Evolutionary conservation across 2,797 vertebrate genomes (phyloP), one percentile per base, ranked within the genome.

Genomic region (Numenius phaeopus): DNA sequence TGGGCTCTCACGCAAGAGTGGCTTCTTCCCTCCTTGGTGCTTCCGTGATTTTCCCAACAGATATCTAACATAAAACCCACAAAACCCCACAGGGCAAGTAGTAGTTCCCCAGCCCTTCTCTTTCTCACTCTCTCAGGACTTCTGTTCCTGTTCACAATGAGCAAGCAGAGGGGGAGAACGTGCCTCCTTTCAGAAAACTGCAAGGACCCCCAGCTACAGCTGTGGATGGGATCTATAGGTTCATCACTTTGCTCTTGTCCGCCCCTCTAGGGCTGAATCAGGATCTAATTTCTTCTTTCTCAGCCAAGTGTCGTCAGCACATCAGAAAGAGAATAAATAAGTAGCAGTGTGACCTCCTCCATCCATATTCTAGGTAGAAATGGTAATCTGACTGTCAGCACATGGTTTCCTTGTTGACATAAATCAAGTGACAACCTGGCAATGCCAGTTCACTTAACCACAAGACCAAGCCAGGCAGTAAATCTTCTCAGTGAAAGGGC

Each of bases 161-260:
- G 18, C 7, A 29, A 52, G 14, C 39, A 70, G 14, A 66, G 9
- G 14, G 19, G 5, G 50, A 85, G 58, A 76, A 83, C 16, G 5
- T 23, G 5, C 4, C 9, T 80, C 46, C 24, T 84, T 23, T 0
- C 1, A 73, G 29, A 69, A 15, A 9, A 14, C 1, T 15, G 6
- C 18, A 71, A 52, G 30, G 26, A 40, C 7, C 4, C 5, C 6
- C n/a, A 55, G 18, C 27, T 93, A 64, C 57, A 67, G 3, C 12
- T 84, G 61, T 47, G 18, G 14, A 7, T 66, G 11, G 7, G 1
- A 37, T 59, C 26, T 66, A 2, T 5, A 79, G 23, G 3, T 70
- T 75, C 14, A 37, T 39, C 34, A 20, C 27, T 64, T 90, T 78
- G 50, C 23, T 52, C 20, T 62, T 73, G 20, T 40, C 24, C 7